These are phyloP conservation scores for Conistra vaccinii DNA, from an alignment of 2,888 invertebrate species.

Conservation along the genomic window DNA sequence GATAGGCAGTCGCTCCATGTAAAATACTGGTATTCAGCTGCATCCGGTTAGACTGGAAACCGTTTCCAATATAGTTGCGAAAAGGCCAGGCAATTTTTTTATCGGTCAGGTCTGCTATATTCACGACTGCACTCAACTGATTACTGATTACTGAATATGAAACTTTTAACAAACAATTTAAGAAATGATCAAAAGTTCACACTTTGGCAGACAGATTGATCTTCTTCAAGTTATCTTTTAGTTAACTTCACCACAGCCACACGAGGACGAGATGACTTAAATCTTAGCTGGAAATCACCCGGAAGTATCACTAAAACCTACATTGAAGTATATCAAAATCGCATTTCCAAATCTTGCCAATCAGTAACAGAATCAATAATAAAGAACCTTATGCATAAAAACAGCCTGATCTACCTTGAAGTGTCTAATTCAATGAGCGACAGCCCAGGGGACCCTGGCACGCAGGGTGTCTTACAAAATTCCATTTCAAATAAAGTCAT, in stretches of 20 bases:
- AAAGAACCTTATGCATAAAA: slow-evolving; percentile 11
- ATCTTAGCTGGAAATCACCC: not conserved
- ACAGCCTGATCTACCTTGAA: slow-evolving; percentile 35
- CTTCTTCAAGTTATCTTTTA: not conserved
- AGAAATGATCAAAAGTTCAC: not conserved
- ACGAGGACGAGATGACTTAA: not conserved
- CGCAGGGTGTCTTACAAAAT: slow-evolving; percentile 75
- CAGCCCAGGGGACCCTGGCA: slow-evolving; percentile 36
- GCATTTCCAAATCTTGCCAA: not conserved
- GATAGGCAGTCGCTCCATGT: too few species aligned
- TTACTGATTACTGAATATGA: not conserved
- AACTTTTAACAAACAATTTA: not conserved
- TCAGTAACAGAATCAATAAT: slow-evolving; percentile 33
- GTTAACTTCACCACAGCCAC: not conserved
- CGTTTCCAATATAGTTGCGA: too few species aligned
- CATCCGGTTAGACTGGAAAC: too few species aligned
- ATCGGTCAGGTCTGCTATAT: not conserved
- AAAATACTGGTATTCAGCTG: too few species aligned
- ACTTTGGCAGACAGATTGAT: not conserved
- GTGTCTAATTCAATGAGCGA: slow-evolving; percentile 64
- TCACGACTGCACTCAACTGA: too few species aligned
- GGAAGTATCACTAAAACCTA: not conserved
- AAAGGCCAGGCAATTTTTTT: too few species aligned
- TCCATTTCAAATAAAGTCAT: slow-evolving; percentile 82
- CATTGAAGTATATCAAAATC: not conserved